Conservation (phyloP, 2,113 vertebrate species). For the Python bivittatus region DNA sequence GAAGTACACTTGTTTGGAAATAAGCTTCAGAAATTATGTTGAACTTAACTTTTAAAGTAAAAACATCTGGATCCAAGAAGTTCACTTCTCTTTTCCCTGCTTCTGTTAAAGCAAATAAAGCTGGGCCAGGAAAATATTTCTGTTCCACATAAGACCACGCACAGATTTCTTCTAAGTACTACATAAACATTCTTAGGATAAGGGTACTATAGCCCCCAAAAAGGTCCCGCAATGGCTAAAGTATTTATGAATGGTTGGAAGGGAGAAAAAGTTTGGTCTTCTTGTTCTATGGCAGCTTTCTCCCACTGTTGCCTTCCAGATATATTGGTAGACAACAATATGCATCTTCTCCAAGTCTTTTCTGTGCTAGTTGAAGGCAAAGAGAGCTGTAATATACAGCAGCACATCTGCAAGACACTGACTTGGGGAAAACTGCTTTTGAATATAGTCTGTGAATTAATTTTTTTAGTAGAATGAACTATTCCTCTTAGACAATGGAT, state of each 20-base stretch:
- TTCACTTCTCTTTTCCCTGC: too few species aligned
- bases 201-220: neutral
- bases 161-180: neutral
- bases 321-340: neutral
- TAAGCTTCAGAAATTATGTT: neutral
- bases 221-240: neutral
- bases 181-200: neutral
- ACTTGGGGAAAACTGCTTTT: neutral
- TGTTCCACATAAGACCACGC: neutral
- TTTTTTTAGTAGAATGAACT: neutral
- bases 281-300: too few species aligned
- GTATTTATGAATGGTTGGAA: neutral
- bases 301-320: neutral
- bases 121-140: neutral
- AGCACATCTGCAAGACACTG: neutral
- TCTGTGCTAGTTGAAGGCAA: neutral
- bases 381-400: neutral
- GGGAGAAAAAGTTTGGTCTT: neutral
- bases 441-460: neutral
- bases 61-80: neutral
- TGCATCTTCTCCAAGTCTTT: neutral
- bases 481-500: constrained; percentile 9
- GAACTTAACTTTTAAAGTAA: neutral
- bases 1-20: neutral
- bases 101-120: neutral